Base-by-base conservation (phyloP, 2,888 invertebrate genomes). In the Philonicus albiceps region DNA sequence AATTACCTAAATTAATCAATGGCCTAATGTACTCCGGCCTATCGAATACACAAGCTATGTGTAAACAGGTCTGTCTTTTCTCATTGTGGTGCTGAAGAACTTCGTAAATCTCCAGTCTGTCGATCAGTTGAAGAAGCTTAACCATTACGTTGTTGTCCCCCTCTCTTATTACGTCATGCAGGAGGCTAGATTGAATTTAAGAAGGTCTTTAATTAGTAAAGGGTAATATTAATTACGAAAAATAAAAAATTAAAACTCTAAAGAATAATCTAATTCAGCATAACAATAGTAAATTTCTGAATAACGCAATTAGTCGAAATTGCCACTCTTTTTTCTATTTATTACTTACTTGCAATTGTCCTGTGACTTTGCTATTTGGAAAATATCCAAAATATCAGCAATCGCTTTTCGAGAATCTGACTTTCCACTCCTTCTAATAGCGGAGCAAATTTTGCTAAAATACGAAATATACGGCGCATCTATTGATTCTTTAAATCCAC, bases 61-160 rank as follows among this genome's bases (percentile, higher is more conserved):
- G 94, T 4, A 95, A 89, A 0, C 93, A 92, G 0, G 93, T 93
- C 88, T 94, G 93, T 0, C 93, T 92, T 37, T 92, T 91, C 13
- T 91, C 90, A 87, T 94, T 94, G 4, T 91, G 89, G 5, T 93
- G 90, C 88, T 93, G 93, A 3, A 94, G 88, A 16, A 94, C 89
- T 40, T 89, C 90, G 31, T 89, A 88, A 75, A 91, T 90, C 40
- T 91, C 90, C 78, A 90, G 90, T 87, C 88, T 91, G 31, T 89
- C 89, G n/a, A 93, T 88, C 7, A 92, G 88, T 37, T 91, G 88
- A 53, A 92, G 90, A 2, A 91, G 89, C 31, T 89, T 89, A 6
- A 90, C 89, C 34, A 91, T 88, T n/a, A 86, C 83, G 5, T 89
- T 86, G 86, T 88, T 81, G 86, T 89, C 86, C 72, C 84, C 91